Evolutionary conservation across 1,140 invertebrate genomes (phyloP), one percentile per base, ranked within the genome.

Genomic region (Drosophila erecta): DNA sequence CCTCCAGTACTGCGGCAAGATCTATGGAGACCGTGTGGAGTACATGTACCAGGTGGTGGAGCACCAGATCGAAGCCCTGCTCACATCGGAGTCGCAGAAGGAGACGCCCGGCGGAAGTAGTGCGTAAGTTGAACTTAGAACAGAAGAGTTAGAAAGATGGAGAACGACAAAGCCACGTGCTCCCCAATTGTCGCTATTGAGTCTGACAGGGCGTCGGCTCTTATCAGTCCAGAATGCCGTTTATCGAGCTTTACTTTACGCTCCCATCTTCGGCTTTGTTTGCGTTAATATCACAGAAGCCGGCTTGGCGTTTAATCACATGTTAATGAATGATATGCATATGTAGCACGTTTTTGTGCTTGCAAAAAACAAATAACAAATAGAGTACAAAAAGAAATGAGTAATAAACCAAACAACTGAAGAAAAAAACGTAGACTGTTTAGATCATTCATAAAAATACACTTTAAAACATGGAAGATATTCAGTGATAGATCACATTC

Each of bases 1-100:
- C 17, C 17, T 90, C 8, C 76, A 77, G 27, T 78, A 66, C 35
- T 69, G 60, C 24, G 62, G 79, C 5, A 90, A 79, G 59, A 72
- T 90, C 57, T 89, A 84, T 40, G 62, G 65, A 2, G 81, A 85
- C 46, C 77, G 84, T 14, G 77, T 89, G 17, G 85, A 89, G 22
- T 59, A 65, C 10, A 51, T 84, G 55, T 55, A 60, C 27, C 83
- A 87, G 47, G 62, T 55, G 15, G 79, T 79, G 33, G 59, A 73
- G 24, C 59, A 87, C 30, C 84, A 83, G 33, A 59, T 83, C 5
- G 70, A 87, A 27, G 37, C 76, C 0, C 40, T 87, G 20, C 41
- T 78, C 10, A 46, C 47, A 27, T 61, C 75, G 8, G 71, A 79
- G 20, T 43, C 59, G 1, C 46, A 67, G 4, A 86, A 64, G 51